Base-by-base conservation (phyloP, 2,797 vertebrate genomes). In the Echeneis naucrates region DNA sequence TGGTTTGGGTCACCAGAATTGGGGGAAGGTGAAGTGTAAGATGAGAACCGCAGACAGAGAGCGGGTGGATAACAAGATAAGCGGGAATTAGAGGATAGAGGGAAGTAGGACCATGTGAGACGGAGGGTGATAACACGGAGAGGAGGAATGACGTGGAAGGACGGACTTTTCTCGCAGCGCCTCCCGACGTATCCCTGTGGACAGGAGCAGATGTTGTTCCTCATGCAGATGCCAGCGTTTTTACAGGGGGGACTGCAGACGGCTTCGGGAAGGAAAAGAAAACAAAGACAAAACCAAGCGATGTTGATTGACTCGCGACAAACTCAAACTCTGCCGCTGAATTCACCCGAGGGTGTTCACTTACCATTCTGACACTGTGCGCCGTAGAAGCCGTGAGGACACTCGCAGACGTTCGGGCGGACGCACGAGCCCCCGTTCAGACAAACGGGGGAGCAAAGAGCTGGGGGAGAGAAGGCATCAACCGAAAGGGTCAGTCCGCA, bases 151-250 rank as follows among this genome's bases (percentile, higher is more conserved):
- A 26, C 4, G 21, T 45, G 26, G 40, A 16, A 42, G 23, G 11
- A 65, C 96, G 91, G 89, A 98, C 96, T 95, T 94, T 93, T 97
- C 87, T 98, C 95, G 78, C 97, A 98, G 83, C 91, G 92, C 44
- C 73, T 87, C 26, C 96, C 96, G 2, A 82, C 90, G 88, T 95
- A 95, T 44, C 96, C 96, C 35, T 89, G 91, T 52, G 84, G 88
- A 82, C 96, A 98, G 51, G 92, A 68, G 48, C 96, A 99, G 66
- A 97, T 68, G 35, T 95, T 95, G 80, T 94, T 96, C 84, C 97
- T 95, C 87, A 94, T 83, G 56, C 96, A 97, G 8, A 89, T 83
- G 11, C 96, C 97, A 1, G 95, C 91, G 0, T 98, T 98, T 89
- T 96, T 96, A 89, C 96, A 98, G 44, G 96, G 91, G 0, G 96